Evolutionary conservation across 2,113 vertebrate species (phyloP).

Genomic region (Mastomys natalensis): DNA sequence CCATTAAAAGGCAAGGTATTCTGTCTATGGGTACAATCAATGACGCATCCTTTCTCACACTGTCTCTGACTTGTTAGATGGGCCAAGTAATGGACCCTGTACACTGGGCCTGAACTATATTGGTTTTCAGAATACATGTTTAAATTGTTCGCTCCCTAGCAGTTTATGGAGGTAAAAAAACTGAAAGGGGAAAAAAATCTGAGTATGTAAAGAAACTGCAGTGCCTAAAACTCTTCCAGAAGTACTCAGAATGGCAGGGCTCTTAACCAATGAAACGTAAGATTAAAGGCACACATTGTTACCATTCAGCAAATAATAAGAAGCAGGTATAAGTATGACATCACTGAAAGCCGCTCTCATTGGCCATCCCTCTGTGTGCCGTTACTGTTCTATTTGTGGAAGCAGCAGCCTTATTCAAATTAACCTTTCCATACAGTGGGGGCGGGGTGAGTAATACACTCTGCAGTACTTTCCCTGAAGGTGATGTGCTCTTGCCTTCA

Average conservation of each 20-base stretch:
- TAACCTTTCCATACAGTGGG: conserved; percentile 79
- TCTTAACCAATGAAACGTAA: conserved; percentile 75
- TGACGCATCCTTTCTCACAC: conserved; percentile 6
- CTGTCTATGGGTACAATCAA: not conserved
- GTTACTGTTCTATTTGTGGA: conserved; percentile 82
- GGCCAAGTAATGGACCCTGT: not conserved
- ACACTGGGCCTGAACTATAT: not conserved
- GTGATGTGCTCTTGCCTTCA: conserved; percentile 77
- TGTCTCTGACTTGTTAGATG: not conserved
- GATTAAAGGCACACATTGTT: conserved; percentile 74
- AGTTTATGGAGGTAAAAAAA: conserved; percentile 55
- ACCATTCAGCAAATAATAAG: conserved; percentile 80
- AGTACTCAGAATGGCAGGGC: conserved; percentile 70
- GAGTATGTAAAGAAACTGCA: conserved; percentile 71
- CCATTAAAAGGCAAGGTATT: not conserved
- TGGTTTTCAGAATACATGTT: conserved; percentile 34
- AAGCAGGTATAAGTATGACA: conserved; percentile 83
- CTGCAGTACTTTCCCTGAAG: conserved; percentile 82
- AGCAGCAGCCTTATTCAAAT: conserved; percentile 84
- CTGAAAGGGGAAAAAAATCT: conserved; percentile 44
- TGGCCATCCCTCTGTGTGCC: conserved; percentile 59
- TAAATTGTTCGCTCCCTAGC: conserved; percentile 30
- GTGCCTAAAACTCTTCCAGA: conserved; percentile 76
- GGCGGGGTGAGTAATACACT: conserved; percentile 68
- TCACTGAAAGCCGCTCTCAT: conserved; percentile 77